phyloP scores from a whole-genome alignment of 2,113 vertebrate species.

The Sterrhoptilus dennistouni region DNA sequence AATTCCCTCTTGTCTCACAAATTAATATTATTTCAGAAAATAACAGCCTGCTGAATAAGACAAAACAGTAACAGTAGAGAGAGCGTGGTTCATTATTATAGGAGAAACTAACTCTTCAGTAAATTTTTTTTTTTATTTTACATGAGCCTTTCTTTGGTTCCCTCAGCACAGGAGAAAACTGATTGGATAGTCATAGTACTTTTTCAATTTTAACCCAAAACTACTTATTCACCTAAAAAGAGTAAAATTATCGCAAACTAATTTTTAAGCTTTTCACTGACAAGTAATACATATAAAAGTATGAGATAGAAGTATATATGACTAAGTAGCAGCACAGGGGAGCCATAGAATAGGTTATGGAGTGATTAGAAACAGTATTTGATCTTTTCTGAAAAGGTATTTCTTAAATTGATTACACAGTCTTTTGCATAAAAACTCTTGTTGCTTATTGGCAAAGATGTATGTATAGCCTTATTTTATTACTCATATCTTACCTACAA shows the following conservation, averaged over 20 bases:
- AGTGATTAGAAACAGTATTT: slow-evolving; percentile 10
- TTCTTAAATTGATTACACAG: slow-evolving; percentile 36
- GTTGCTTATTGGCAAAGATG: neutral
- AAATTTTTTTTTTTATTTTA: neutral
- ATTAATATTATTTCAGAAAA: neutral
- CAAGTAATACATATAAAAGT: neutral
- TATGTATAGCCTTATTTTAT: neutral
- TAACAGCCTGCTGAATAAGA: neutral
- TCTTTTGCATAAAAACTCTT: neutral
- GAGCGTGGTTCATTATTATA: neutral
- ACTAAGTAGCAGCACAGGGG: neutral
- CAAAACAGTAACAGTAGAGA: neutral
- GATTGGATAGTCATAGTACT: neutral
- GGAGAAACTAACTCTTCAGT: neutral
- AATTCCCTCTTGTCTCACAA: neutral
- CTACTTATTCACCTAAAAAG: neutral
- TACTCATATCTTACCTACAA: neutral
- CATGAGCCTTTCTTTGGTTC: neutral
- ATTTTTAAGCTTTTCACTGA: neutral
- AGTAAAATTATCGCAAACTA: neutral
- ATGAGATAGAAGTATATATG: neutral
- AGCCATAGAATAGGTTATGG: neutral
- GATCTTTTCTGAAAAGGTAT: neutral
- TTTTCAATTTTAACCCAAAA: neutral
- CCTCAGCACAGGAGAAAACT: neutral